These are phyloP conservation scores for Phortica okadai DNA, from an alignment of 2,888 invertebrate genomes.

Conservation along the genomic window DNA sequence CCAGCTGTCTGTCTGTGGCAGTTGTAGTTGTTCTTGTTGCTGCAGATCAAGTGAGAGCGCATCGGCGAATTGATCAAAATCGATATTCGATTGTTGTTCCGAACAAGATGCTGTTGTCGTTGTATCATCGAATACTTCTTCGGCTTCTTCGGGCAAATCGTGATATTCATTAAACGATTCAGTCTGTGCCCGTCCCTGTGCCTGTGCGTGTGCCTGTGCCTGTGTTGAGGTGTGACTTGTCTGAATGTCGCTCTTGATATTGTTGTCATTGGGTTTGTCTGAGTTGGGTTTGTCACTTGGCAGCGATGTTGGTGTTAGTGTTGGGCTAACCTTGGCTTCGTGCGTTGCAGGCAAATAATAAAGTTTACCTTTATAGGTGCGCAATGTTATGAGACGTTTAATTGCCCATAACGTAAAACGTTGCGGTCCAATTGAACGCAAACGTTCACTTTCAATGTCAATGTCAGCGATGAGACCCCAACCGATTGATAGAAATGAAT, in stretches of 20 bases:
- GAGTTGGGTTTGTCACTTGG: no score
- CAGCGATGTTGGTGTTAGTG: no score
- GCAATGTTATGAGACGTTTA: conserved; percentile 88
- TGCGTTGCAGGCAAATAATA: conserved; percentile 83
- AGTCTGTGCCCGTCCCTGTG: neutral
- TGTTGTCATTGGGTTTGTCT: no score
- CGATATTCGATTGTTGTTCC: no score
- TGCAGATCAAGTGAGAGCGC: neutral
- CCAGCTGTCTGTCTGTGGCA: conserved; percentile 83
- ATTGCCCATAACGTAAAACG: conserved; percentile 94
- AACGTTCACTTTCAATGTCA: conserved; percentile 97
- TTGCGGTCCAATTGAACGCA: conserved; percentile 91
- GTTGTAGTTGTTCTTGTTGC: conserved; percentile 57
- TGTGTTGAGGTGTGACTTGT: conserved; percentile 11
- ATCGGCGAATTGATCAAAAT: no score
- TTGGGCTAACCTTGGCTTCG: no score
- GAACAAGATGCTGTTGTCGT: neutral
- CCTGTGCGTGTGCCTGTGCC: neutral
- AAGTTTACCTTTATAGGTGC: conserved; percentile 90
- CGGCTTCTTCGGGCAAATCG: conserved; percentile 39
- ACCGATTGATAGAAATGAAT: conserved; percentile 95
- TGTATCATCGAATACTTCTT: conserved; percentile 6
- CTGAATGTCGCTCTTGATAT: no score
- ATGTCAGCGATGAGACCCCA: conserved; percentile 98
- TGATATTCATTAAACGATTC: neutral